Conservation (phyloP, 2,113 vertebrate species). For the Leucoraja erinaceus region DNA sequence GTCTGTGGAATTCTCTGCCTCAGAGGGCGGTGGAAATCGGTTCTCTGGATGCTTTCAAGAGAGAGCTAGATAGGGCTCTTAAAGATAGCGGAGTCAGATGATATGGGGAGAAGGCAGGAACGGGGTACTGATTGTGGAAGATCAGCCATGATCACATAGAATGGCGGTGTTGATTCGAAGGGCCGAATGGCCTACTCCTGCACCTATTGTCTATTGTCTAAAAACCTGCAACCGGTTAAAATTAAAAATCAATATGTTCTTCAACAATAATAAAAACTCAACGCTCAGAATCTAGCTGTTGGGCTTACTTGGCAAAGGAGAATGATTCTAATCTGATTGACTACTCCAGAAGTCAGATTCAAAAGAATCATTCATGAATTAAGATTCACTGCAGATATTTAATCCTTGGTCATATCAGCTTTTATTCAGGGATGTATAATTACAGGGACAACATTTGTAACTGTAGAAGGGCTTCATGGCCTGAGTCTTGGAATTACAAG, state of each 20-base stretch:
- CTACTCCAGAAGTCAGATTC: neutral
- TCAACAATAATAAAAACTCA: neutral
- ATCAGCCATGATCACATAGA: too few species aligned
- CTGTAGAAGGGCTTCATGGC: neutral
- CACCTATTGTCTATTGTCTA: too few species aligned
- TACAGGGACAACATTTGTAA: neutral
- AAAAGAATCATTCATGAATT: constrained; percentile 5
- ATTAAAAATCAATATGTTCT: constrained; percentile 8
- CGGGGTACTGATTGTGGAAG: too few species aligned
- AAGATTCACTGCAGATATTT: neutral
- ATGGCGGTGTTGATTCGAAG: too few species aligned
- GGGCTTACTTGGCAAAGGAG: neutral
- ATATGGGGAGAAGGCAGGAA: too few species aligned
- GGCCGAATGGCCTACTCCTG: too few species aligned
- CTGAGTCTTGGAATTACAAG: too few species aligned
- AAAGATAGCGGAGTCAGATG: too few species aligned
- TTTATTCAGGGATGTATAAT: neutral
- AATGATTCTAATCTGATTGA: constrained; percentile 22
- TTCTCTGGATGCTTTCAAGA: too few species aligned
- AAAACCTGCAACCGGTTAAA: constrained; percentile 2
- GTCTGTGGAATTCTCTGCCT: too few species aligned
- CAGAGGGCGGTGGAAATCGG: too few species aligned
- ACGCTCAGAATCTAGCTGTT: neutral
- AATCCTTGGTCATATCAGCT: constrained; percentile 18
- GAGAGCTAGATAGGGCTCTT: too few species aligned